Evolutionary conservation across 2,888 invertebrate species (phyloP).

Genomic region (Erannis defoliaria): DNA sequence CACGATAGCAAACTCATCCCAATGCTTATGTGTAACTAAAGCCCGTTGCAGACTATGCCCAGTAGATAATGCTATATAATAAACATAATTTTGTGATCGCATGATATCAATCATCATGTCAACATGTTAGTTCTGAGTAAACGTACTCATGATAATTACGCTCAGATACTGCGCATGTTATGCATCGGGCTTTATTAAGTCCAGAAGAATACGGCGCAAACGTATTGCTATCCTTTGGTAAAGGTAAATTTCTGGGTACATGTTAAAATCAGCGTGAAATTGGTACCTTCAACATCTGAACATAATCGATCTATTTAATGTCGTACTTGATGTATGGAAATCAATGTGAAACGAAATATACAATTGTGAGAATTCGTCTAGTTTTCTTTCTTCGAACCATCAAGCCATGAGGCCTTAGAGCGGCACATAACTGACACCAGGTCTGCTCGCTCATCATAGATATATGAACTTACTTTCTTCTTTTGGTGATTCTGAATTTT

Average conservation of each 20-base stretch:
- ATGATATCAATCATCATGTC: not conserved
- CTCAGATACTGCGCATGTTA: not conserved
- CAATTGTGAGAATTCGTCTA: slow-evolving; percentile 26
- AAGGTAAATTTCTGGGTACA: slow-evolving; percentile 12
- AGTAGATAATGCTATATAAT: not conserved
- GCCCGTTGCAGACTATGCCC: not conserved
- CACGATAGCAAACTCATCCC: slow-evolving; percentile 29
- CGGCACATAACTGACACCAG: too few relatives aligned
- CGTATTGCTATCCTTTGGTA: not conserved
- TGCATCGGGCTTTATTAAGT: slow-evolving; percentile 1
- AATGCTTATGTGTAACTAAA: slow-evolving; percentile 18
- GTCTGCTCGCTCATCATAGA: too few relatives aligned
- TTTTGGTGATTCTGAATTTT: too few relatives aligned
- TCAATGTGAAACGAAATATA: slow-evolving; percentile 45
- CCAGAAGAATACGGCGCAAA: not conserved
- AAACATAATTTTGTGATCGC: not conserved
- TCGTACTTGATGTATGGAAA: slow-evolving; percentile 42
- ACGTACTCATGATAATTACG: not conserved
- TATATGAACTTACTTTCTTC: too few relatives aligned
- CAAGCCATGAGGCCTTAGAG: too few relatives aligned
- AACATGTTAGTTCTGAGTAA: not conserved
- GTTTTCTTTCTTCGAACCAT: slow-evolving; percentile 11
- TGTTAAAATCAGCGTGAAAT: slow-evolving; percentile 25
- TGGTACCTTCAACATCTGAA: slow-evolving; percentile 29
- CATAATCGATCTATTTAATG: slow-evolving; percentile 32